Evolutionary conservation across 1,140 invertebrate species (phyloP).

Genomic region (Pseudoatta argentina): DNA sequence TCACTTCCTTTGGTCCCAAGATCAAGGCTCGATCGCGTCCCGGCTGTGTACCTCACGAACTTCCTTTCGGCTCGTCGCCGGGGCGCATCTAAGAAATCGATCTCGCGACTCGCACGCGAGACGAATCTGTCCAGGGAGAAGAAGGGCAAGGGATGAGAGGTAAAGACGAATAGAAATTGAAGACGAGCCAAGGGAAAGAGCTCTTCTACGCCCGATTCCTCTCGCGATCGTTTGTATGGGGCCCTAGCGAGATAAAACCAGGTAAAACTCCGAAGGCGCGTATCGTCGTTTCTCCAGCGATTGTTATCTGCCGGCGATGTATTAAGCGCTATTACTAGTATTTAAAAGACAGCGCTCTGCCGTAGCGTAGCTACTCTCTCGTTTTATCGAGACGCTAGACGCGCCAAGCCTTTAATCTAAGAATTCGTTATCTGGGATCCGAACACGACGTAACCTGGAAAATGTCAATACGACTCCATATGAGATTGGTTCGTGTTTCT

Average conservation of each 20-base stretch:
- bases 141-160: background rate
- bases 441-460: slow-evolving; percentile 45
- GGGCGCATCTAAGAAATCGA: slow-evolving; percentile 46
- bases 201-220: slow-evolving; percentile 72
- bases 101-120: slow-evolving; percentile 69
- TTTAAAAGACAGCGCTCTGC: slow-evolving; percentile 80
- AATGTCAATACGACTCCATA: background rate
- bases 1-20: background rate
- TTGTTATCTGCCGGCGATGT: slow-evolving; percentile 82
- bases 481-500: background rate
- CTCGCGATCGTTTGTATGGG: slow-evolving; percentile 65
- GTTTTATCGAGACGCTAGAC: slow-evolving; percentile 78
- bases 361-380: slow-evolving; percentile 68
- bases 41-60: background rate
- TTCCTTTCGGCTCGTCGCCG: background rate
- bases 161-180: slow-evolving; percentile 29
- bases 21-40: background rate
- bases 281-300: slow-evolving; percentile 79
- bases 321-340: slow-evolving; percentile 83
- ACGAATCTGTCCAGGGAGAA: slow-evolving; percentile 63
- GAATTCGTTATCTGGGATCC: slow-evolving; percentile 60
- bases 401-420: slow-evolving; percentile 57
- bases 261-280: slow-evolving; percentile 78
- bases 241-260: slow-evolving; percentile 69
- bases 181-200: slow-evolving; percentile 48